Evolutionary conservation across 2,113 vertebrate species (phyloP), one percentile per base, ranked within the genome.

Genomic region (Micromys minutus): DNA sequence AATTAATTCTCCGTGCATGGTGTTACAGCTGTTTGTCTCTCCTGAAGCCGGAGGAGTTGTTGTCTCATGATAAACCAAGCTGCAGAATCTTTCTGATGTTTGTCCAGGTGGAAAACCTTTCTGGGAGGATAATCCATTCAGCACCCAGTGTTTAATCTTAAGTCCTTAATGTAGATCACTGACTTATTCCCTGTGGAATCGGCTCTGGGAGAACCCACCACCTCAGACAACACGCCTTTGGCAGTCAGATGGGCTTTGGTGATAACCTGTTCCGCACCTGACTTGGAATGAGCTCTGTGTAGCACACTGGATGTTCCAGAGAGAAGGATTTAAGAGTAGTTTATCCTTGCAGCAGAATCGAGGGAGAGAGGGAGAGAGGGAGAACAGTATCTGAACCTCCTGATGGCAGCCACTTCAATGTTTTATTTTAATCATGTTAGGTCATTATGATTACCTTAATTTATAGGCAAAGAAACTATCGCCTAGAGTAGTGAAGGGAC

Each of bases 1-100:
- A 67, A 63, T 96, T 96, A 83, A 91, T 96, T 97, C 98, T 97
- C 92, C 3, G 0, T 3, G 8, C 94, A 29, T 77, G 34, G 55
- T 55, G 1, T 47, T 84, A 29, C 65, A 7, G 75, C 26, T 61
- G 13, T 39, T 81, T 1, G 4, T 87, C 16, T 84, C 69, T 72
- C 74, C 50, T 22, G 36, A 93, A 91, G 57, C 19, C 13, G 0
- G 34, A 67, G 0, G 34, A 67, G 26, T 79, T 94, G 47, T 80
- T 94, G 63, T 80, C 65, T 86, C 21, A 69, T 84, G 75, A 87
- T 74, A 87, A 91, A 81, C 59, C 10, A 80, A 93, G 12, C 39
- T 79, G 24, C 39, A 61, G 91, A 87, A 81, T 76, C 52, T 87
- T 89, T 89, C 69, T 57, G 52, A 21, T 85, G 45, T 36, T 34